A percentile compares a stretch with the other conserved stretches of the same genome.
These are phyloP conservation scores for Dissostichus mawsoni DNA, from an alignment of 2,113 vertebrate genomes.

Conservation along the genomic window DNA sequence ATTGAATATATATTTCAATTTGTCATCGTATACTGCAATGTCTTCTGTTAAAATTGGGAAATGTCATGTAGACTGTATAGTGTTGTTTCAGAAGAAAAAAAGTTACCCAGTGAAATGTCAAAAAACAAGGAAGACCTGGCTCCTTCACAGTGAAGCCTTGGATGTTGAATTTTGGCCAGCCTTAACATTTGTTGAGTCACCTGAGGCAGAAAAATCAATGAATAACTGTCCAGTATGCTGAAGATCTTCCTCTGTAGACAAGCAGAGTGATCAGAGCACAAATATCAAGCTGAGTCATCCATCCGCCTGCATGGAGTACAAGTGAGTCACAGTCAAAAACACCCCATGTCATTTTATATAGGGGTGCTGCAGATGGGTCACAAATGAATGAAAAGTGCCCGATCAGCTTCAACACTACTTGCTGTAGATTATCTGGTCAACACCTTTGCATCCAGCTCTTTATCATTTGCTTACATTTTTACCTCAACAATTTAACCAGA, in stretches of 20 bases:
- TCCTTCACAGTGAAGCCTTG: slow-evolving; percentile 9
- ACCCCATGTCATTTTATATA: neutral
- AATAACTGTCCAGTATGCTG: neutral
- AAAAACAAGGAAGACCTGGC: neutral
- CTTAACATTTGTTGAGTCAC: slow-evolving; percentile 17
- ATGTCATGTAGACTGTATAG: too few species aligned
- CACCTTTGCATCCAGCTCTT: neutral
- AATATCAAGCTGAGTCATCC: neutral
- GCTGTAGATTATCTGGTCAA: neutral
- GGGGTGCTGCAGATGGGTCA: neutral
- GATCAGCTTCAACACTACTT: neutral
- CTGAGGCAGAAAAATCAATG: slow-evolving; percentile 41
- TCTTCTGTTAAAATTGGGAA: too few species aligned
- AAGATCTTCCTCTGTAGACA: neutral
- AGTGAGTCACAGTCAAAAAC: slow-evolving; percentile 1
- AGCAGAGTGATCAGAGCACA: neutral
- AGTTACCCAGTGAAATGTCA: slow-evolving; percentile 17
- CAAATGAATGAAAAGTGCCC: neutral
- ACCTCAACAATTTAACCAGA: neutral
- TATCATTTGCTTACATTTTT: neutral
- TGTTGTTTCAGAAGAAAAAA: too few species aligned
- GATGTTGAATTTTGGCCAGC: neutral
- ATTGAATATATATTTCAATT: too few species aligned
- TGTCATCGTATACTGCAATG: too few species aligned
- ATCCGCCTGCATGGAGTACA: neutral